Evolutionary conservation across 2,888 invertebrate species (phyloP).

Genomic region (Melanotus villosus): DNA sequence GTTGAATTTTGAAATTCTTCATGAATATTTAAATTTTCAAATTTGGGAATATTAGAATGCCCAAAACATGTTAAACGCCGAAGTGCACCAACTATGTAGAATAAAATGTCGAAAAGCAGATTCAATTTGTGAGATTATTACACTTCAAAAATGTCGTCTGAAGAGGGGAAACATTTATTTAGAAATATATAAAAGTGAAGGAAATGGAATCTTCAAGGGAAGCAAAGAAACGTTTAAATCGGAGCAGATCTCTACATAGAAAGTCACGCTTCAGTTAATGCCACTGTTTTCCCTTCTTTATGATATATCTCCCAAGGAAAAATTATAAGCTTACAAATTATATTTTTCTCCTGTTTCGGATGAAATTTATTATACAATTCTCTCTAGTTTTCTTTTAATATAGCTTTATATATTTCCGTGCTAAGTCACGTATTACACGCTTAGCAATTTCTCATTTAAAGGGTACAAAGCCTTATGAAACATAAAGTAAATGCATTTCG

Average conservation of each 20-base stretch:
- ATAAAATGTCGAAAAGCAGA: no score
- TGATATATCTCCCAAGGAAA: background rate
- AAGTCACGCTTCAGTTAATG: constrained; percentile 9
- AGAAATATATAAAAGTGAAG: background rate
- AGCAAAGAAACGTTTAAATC: background rate
- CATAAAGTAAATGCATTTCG: no score
- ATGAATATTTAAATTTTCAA: no score
- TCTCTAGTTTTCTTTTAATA: background rate
- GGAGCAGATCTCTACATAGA: background rate
- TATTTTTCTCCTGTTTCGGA: no score
- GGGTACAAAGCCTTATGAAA: no score
- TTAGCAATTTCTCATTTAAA: no score
- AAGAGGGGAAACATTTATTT: background rate
- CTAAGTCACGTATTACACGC: no score
- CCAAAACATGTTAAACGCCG: background rate
- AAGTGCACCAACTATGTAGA: background rate
- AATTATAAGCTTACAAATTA: background rate
- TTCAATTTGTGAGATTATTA: background rate
- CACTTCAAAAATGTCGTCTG: background rate
- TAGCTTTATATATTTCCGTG: no score
- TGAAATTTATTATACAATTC: no score
- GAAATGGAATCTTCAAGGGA: background rate
- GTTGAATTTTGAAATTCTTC: no score
- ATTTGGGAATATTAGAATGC: no score
- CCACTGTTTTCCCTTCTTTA: background rate